A percentile compares a stretch with the other conserved stretches of the same genome.
These are phyloP conservation scores for Mesembrinibis cayennensis DNA, from an alignment of 2,113 vertebrate species.

Conservation along the genomic window DNA sequence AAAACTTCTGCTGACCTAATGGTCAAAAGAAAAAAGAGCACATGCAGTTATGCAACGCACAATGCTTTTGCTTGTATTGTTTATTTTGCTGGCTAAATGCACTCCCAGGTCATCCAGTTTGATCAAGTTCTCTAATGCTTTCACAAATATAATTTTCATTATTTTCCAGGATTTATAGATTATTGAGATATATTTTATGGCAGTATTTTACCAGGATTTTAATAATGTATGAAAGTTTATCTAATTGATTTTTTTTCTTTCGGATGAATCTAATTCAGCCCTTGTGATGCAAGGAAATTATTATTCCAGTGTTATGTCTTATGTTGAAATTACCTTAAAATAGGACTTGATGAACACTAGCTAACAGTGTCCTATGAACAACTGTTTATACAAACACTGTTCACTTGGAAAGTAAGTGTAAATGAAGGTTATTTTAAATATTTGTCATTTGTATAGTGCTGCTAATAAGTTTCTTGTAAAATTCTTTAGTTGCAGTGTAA, in stretches of 20 bases:
- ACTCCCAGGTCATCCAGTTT: not conserved
- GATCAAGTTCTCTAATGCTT: not conserved
- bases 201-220: not conserved
- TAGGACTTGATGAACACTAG: not conserved
- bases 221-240: not conserved
- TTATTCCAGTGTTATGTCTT: not conserved
- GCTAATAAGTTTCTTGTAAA: not conserved
- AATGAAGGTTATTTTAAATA: not conserved
- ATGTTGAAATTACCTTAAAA: not conserved
- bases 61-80: not conserved
- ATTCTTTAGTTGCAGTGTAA: not conserved
- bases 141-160: not conserved
- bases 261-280: not conserved
- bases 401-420: not conserved
- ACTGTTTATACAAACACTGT: not conserved
- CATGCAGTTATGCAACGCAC: accelerated
- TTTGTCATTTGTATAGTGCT: not conserved
- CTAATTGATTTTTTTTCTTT: not conserved
- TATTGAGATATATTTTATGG: not conserved
- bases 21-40: not conserved
- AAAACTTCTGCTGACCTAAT: not conserved
- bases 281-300: not conserved
- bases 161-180: not conserved
- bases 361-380: not conserved
- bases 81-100: not conserved